Conservation (phyloP, 2,113 vertebrate species). For the Hyperopisus bebe region DNA sequence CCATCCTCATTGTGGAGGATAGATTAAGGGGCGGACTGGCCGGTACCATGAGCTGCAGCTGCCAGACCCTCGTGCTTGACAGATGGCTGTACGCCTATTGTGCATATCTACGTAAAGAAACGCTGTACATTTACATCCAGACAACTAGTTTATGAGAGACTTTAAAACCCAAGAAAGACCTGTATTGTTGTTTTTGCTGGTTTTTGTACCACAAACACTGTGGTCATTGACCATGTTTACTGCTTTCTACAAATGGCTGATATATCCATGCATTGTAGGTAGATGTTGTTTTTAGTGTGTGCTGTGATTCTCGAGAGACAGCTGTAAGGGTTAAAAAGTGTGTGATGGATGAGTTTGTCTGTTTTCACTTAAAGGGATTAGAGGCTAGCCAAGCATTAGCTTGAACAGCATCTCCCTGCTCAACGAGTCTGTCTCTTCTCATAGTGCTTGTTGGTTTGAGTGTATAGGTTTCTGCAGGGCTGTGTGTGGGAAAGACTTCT, state of each 20-base stretch:
- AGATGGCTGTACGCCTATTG: neutral
- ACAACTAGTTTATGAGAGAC: neutral
- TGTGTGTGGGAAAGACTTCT: neutral
- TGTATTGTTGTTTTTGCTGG: neutral
- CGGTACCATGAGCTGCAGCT: neutral
- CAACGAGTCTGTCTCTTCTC: neutral
- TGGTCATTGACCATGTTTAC: neutral
- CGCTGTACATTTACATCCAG: neutral
- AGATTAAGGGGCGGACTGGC: neutral
- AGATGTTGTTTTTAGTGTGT: neutral
- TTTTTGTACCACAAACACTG: neutral
- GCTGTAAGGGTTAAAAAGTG: neutral
- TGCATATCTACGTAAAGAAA: neutral
- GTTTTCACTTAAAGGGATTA: neutral
- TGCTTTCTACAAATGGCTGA: neutral
- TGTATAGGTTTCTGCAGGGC: neutral
- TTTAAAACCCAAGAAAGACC: neutral
- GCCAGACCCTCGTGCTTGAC: neutral
- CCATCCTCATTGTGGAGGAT: neutral
- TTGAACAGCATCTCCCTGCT: neutral
- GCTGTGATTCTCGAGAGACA: neutral
- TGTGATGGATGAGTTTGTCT: slow-evolving; percentile 16
- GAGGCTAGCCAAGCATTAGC: slow-evolving; percentile 7
- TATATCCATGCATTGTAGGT: neutral
- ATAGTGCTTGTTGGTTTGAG: neutral